A percentile compares a stretch with the other conserved stretches of the same genome.
Evolutionary conservation across 2,797 vertebrate species (phyloP).

Genomic region (Helostoma temminkii): DNA sequence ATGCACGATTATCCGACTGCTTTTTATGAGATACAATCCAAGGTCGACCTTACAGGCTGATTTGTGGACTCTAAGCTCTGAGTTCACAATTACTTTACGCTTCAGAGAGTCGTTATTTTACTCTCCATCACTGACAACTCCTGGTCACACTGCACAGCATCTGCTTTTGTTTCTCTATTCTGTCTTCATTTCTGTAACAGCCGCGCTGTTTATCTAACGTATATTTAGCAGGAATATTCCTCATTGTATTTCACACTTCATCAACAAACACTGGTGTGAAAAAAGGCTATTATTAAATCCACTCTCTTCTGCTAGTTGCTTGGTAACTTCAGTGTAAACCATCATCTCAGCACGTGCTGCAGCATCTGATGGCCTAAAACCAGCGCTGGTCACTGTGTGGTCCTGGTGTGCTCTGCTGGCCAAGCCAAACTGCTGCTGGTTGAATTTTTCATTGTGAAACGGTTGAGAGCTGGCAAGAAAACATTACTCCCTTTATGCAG

Average conservation of each 20-base stretch:
- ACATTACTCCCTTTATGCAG: not conserved
- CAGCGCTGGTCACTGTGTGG: conserved; percentile 1
- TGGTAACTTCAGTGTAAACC: conserved; percentile 60
- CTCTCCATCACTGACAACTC: conserved; percentile 3
- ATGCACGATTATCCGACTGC: conserved; percentile 21
- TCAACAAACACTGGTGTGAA: conserved; percentile 19
- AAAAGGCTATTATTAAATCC: conserved; percentile 42
- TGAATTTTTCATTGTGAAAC: not conserved
- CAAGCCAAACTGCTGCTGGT: conserved; percentile 9
- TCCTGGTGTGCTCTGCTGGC: not conserved
- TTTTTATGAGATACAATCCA: conserved; percentile 28
- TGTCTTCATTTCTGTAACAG: no score
- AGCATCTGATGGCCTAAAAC: conserved; percentile 17
- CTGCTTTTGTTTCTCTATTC: not conserved
- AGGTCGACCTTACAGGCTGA: conserved; percentile 29
- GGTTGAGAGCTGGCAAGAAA: conserved; percentile 16
- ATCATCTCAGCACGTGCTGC: not conserved
- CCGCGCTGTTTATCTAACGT: not conserved
- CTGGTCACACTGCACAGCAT: conserved; percentile 4
- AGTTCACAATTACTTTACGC: conserved; percentile 12
- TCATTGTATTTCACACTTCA: conserved; percentile 27
- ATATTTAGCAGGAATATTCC: conserved; percentile 3
- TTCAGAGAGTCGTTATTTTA: not conserved
- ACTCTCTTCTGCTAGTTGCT: conserved; percentile 59
- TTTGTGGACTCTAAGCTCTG: conserved; percentile 14